Evolutionary conservation across 53 echinoderm and acorn worm genomes (phyloP).

Genomic region (Henricia sp.): DNA sequence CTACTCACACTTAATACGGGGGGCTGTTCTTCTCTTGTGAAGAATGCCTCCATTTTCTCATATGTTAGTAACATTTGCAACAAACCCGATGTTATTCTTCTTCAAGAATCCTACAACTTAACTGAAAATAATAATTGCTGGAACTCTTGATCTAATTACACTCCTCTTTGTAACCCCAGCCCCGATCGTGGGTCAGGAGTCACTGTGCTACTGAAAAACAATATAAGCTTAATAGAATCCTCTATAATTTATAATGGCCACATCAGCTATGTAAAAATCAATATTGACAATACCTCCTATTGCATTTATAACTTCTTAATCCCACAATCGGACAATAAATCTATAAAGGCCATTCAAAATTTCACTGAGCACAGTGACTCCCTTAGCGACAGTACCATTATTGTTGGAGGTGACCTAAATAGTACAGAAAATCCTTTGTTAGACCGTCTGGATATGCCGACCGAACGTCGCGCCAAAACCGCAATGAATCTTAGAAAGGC

Average conservation of each 20-base stretch:
- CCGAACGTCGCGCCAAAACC: constrained; percentile 38
- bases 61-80: neutral
- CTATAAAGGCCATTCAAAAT: neutral
- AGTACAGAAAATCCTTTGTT: constrained; percentile 10
- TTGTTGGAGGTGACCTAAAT: constrained; percentile 7
- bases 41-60: neutral
- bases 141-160: neutral
- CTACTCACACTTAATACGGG: constrained; percentile 28
- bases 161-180: neutral
- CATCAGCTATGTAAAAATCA: neutral
- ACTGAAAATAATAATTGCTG: neutral
- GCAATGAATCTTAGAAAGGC: constrained; percentile 1
- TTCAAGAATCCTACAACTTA: constrained; percentile 11
- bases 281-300: neutral
- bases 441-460: constrained; percentile 34
- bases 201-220: neutral
- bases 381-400: constrained; percentile 16
- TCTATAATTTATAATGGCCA: neutral
- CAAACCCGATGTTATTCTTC: constrained; percentile 30
- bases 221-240: neutral
- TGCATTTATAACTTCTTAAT: neutral
- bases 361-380: neutral
- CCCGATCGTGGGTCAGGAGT: neutral
- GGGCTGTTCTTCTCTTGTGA: neutral
- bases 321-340: neutral